These are phyloP conservation scores for Podargus strigoides DNA, from an alignment of 2,797 vertebrate species.

Conservation along the genomic window DNA sequence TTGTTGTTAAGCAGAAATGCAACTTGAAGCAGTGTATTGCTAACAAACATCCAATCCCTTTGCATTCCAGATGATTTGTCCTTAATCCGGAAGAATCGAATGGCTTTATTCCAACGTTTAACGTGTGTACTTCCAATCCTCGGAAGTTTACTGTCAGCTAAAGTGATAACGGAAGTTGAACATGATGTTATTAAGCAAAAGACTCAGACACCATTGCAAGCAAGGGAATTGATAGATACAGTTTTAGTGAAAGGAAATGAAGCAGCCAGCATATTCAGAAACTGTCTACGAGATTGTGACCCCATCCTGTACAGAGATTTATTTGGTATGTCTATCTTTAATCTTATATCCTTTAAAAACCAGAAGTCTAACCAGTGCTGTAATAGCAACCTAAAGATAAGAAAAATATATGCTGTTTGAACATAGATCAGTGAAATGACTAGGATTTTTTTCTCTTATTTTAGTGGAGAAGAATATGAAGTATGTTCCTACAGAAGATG, in stretches of 20 bases:
- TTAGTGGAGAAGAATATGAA: slow-evolving; percentile 78
- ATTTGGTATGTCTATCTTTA: slow-evolving; percentile 82
- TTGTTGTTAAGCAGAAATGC: neutral
- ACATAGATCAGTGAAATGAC: neutral
- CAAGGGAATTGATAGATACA: slow-evolving; percentile 88
- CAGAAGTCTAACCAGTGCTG: neutral
- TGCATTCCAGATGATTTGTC: slow-evolving; percentile 85
- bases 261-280: slow-evolving; percentile 90
- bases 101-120: slow-evolving; percentile 87
- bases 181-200: slow-evolving; percentile 88
- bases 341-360: too few relatives aligned
- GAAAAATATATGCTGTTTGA: neutral
- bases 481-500: slow-evolving; percentile 74
- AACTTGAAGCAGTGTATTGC: neutral
- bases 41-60: neutral
- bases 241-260: slow-evolving; percentile 91
- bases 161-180: slow-evolving; percentile 83
- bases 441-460: neutral
- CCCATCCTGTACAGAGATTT: slow-evolving; percentile 88
- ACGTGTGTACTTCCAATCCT: slow-evolving; percentile 87
- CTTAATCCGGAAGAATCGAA: slow-evolving; percentile 90
- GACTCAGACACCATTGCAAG: slow-evolving; percentile 86
- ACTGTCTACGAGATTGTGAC: slow-evolving; percentile 89
- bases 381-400: neutral
- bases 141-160: slow-evolving; percentile 84